Evolutionary conservation across 2,888 invertebrate genomes (phyloP), one percentile per base, ranked within the genome.

Genomic region (Dryadula phaetusa): DNA sequence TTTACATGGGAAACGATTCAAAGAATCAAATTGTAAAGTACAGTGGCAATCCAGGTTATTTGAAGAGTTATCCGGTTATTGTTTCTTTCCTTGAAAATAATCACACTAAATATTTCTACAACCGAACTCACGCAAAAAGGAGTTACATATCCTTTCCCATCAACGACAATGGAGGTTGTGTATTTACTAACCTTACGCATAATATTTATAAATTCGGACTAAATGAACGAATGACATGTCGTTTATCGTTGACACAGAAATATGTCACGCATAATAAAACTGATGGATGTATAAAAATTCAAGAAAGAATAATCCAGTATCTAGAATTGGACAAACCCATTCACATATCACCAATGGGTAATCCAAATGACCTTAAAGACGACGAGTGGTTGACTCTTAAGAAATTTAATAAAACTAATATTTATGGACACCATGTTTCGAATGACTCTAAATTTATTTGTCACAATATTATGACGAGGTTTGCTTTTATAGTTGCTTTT

Each of bases 21-120:
- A 74, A 76, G n/a, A 81, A 85, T 1, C 70, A 76, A 20, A 70
- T 86, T 42, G 68, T 87, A 37, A 75, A 78, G 71, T 76, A 93
- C 16, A 97, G 97, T 86, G 97, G 97, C 2, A 96, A 95, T 82
- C 96, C 96, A 0, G 97, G 97, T 3, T 97, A 97, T 77, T 79
- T 94, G 6, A 75, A 87, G 3, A 95, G 95, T 7, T 94, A 94
- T 74, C 96, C 96, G 0, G 85, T 97, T 37, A 83, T 94, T 65
- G 80, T 82, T 34, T 93, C 92, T 49, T 82, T 75, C 62, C 75
- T 81, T 37, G 76, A 80, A 70, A 76, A 69, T 42, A 86, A 92
- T 73, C 78, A 86, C 64, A 85, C 88, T 1, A 77, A 84, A 7
- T 66, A 77, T 22, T 90, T 88, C 75, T 88, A 79, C 62, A 86